Base-by-base conservation (phyloP, 2,888 invertebrate genomes). In the Ametastegia equiseti region DNA sequence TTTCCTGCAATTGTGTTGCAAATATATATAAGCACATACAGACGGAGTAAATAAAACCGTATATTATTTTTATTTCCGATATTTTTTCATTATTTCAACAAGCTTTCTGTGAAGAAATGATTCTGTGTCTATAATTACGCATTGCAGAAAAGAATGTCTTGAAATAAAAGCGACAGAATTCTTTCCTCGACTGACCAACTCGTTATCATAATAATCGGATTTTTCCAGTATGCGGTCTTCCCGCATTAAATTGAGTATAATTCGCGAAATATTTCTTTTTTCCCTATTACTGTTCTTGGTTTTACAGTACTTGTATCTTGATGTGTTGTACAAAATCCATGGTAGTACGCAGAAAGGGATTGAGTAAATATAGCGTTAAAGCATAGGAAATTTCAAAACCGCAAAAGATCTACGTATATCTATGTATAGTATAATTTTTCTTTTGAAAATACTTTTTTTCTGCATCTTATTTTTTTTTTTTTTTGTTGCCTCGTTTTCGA, bases 121-220 rank as follows among this genome's bases (percentile, higher is more conserved):
- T 39, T 6, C 36, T 19, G 39, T 23, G 23, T 36, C 1, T 67
- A 67, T 67, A 39, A 39, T 67, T 19, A 67, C 67, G 67, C 39
- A 67, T 39, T 39, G 67, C n/a, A n/a, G n/a, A 39, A 39, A 67
- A 67, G 19, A 67, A 67, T 67, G 19, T 67, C 39, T 39, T 4
- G 67, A 67, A 39, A 67, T 19, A 67, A 39, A 67, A 36, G 67
- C 36, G 19, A 11, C 36, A 23, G 39, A 39, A 67, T 67, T 39
- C 39, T 39, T 27, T 39, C 39, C 27, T 23, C 39, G n/a, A 15
- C 60, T 6, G 30, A 15, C 30, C 60, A 30, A 30, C 6, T 6
- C 60, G 60, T n/a, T n/a, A n/a, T n/a, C n/a, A n/a, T n/a, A 30
- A 30, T 30, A 13, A 60, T 13, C 30, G 27, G 30, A 30, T 60